A percentile compares a stretch with the other conserved stretches of the same genome.
These are phyloP conservation scores for Orius laevigatus DNA, from an alignment of 1,140 invertebrate species.

Conservation along the genomic window DNA sequence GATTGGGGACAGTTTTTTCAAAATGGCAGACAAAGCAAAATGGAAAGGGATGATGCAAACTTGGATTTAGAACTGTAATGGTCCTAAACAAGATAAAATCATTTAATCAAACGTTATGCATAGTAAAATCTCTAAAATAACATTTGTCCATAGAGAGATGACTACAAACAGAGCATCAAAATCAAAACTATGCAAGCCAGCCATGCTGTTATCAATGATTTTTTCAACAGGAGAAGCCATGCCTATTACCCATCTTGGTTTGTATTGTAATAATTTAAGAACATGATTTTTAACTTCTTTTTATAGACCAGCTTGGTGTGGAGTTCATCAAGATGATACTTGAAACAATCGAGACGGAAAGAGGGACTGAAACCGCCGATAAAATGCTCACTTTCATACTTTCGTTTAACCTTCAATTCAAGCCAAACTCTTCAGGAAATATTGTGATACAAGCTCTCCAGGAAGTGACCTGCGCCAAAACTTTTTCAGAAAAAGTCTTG, in stretches of 20 bases:
- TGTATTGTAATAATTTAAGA: slow-evolving; percentile 18
- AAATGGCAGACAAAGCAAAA: too few relatives aligned
- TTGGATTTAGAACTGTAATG: too few relatives aligned
- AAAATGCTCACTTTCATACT: slow-evolving; percentile 66
- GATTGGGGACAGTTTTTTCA: too few relatives aligned
- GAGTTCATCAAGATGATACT: slow-evolving; percentile 65
- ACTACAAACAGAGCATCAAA: too few relatives aligned
- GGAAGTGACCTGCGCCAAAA: slow-evolving; percentile 53
- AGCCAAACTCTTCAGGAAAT: slow-evolving; percentile 37
- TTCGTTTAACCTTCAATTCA: slow-evolving; percentile 78
- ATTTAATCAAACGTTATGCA: too few relatives aligned
- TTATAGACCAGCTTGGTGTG: slow-evolving; percentile 58
- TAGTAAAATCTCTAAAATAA: slow-evolving; percentile 10
- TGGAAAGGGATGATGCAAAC: too few relatives aligned
- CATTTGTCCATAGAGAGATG: too few relatives aligned
- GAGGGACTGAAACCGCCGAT: slow-evolving; percentile 49
- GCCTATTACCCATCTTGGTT: slow-evolving; percentile 65
- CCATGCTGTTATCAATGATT: slow-evolving; percentile 64
- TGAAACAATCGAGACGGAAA: slow-evolving; percentile 58
- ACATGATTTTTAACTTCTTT: slow-evolving; percentile 7
- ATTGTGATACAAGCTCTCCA: slow-evolving; percentile 57
- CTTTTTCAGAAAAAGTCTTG: slow-evolving; percentile 77
- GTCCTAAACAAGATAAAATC: too few relatives aligned
- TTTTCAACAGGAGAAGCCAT: slow-evolving; percentile 76
- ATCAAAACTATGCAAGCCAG: slow-evolving; percentile 49